A percentile compares a stretch with the other conserved stretches of the same genome.
phyloP scores from a whole-genome alignment of 2,888 invertebrate genomes.

The Lapara coniferarum region DNA sequence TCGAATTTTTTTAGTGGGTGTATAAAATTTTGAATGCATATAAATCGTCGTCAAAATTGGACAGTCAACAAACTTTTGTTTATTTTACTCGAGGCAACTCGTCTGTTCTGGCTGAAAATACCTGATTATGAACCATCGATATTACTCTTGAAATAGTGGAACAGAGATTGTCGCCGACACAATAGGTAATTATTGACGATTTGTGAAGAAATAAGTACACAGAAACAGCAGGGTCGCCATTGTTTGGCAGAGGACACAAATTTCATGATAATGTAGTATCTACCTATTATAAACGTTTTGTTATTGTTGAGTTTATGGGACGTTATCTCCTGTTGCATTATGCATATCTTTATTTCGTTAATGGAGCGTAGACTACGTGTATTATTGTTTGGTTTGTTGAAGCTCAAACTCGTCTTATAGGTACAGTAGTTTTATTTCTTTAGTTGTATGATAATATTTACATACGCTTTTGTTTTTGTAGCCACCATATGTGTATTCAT shows the following conservation, averaged over 20 bases:
- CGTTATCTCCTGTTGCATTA: constrained; percentile 13
- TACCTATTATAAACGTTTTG: constrained; percentile 9
- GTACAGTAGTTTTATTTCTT: neutral
- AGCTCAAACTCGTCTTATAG: constrained; percentile 4
- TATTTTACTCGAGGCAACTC: constrained; percentile 76
- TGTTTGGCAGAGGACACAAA: constrained; percentile 73
- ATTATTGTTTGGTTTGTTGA: constrained; percentile 13
- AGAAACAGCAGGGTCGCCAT: constrained; percentile 78
- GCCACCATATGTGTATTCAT: neutral
- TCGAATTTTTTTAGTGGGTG: constrained; percentile 70
- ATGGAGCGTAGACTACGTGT: neutral
- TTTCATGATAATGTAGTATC: constrained; percentile 26
- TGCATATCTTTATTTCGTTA: neutral
- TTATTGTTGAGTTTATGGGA: neutral
- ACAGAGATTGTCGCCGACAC: constrained; percentile 74
- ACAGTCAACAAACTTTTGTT: constrained; percentile 85
- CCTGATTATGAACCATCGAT: constrained; percentile 78
- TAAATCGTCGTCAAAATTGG: constrained; percentile 77
- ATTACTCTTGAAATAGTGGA: constrained; percentile 74
- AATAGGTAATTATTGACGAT: constrained; percentile 73
- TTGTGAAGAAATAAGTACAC: constrained; percentile 57
- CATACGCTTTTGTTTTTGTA: constrained; percentile 5
- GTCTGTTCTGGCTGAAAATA: constrained; percentile 70
- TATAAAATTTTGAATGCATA: constrained; percentile 73
- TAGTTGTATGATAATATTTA: constrained; percentile 6